These are phyloP conservation scores for Pterocles orientalis DNA, from an alignment of 2,113 vertebrate genomes.

Conservation along the genomic window DNA sequence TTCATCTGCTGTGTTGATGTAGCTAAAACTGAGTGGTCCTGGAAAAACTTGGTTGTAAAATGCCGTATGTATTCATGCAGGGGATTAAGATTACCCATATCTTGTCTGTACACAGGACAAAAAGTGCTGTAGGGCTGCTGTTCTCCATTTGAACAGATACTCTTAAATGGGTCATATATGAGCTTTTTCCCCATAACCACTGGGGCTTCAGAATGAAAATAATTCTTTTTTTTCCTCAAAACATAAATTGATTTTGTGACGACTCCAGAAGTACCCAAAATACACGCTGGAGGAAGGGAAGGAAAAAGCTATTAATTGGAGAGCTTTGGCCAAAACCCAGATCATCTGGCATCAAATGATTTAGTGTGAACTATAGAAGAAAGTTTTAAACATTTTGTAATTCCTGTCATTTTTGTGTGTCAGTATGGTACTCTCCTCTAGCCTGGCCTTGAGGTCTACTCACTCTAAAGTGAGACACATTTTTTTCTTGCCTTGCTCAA, in stretches of 20 bases:
- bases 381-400: neutral
- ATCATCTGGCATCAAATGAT: neutral
- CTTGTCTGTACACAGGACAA: neutral
- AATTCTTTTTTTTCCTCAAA: neutral
- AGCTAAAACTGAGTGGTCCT: neutral
- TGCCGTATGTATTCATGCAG: fast-evolving
- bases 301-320: neutral
- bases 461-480: neutral
- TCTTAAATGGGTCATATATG: neutral
- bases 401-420: neutral
- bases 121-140: neutral
- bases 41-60: neutral
- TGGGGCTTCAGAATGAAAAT: neutral
- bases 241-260: neutral
- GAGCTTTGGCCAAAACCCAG: neutral
- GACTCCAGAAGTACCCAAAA: neutral
- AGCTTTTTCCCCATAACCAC: neutral
- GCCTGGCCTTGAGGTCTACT: neutral
- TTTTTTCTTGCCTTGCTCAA: neutral
- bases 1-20: neutral
- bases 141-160: neutral
- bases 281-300: neutral
- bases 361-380: neutral
- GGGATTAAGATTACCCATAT: neutral
- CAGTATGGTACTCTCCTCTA: neutral